A percentile compares a stretch with the other conserved stretches of the same genome.
These are phyloP conservation scores for Sarcophilus harrisii DNA, from an alignment of 2,797 vertebrate genomes.

Conservation along the genomic window DNA sequence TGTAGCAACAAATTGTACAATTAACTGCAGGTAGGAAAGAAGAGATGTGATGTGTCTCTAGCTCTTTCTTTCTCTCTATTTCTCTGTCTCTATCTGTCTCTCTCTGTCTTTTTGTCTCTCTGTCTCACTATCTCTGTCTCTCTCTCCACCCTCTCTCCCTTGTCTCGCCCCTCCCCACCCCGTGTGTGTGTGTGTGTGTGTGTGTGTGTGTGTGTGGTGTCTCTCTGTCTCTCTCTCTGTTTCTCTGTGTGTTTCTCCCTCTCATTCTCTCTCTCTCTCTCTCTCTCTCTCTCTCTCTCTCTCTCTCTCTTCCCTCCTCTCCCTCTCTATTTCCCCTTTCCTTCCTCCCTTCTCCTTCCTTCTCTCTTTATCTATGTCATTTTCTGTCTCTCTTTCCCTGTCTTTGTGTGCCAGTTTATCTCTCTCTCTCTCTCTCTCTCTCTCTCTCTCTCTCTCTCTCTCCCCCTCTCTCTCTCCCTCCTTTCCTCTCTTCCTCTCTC, in stretches of 20 bases:
- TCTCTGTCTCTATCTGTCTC: not conserved
- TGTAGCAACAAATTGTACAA: not conserved
- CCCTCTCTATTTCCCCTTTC: too few relatives aligned
- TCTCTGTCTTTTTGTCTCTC: not conserved
- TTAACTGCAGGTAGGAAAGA: not conserved
- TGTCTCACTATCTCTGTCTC: not conserved
- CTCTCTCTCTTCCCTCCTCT: too few relatives aligned
- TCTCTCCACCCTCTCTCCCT: not conserved
- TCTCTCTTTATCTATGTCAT: not conserved
- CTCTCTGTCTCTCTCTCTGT: too few relatives aligned
- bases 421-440: not conserved
- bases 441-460: not conserved
- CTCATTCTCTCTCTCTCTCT: too few relatives aligned
- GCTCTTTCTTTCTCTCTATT: not conserved
- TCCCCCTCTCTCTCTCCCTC: not conserved
- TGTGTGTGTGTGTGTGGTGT: too few relatives aligned
- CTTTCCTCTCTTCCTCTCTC: not conserved
- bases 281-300: too few relatives aligned
- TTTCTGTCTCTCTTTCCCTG: not conserved
- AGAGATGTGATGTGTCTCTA: not conserved
- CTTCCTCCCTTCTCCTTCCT: too few relatives aligned
- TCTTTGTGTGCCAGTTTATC: too few relatives aligned
- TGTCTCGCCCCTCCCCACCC: too few relatives aligned
- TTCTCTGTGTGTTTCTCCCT: too few relatives aligned
- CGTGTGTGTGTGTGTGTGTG: too few relatives aligned